Percentiles rank a stretch among this genome's conserved stretches.
Evolutionary conservation across 23 tunicate genomes (phyloP).

Genomic region (Pegea sp.): DNA sequence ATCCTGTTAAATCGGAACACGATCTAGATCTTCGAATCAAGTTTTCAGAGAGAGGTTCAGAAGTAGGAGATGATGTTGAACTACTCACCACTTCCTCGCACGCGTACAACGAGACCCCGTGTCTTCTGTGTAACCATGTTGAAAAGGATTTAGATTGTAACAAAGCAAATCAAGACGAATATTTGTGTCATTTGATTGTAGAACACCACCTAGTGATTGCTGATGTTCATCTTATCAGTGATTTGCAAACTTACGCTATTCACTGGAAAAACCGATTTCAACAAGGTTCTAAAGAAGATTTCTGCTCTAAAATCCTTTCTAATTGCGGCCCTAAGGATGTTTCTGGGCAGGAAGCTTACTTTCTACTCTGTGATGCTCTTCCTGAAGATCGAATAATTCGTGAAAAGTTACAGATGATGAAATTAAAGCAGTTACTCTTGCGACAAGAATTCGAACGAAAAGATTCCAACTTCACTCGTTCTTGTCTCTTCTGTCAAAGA

Average conservation of each 20-base stretch:
- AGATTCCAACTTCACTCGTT: slow-evolving; percentile 36
- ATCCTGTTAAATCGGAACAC: too few species aligned
- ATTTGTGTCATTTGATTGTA: slow-evolving; percentile 62
- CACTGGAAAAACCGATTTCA: slow-evolving; percentile 72
- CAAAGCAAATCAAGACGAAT: slow-evolving; percentile 25
- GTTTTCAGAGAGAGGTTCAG: too few species aligned
- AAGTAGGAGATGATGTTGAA: too few species aligned
- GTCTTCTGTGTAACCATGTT: slow-evolving; percentile 45
- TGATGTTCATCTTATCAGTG: slow-evolving; percentile 66
- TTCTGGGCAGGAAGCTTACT: slow-evolving; percentile 47
- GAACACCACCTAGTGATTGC: slow-evolving; percentile 79
- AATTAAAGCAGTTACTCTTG: slow-evolving; percentile 37
- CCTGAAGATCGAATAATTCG: slow-evolving; percentile 77
- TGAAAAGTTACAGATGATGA: slow-evolving; percentile 43
- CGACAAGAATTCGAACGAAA: slow-evolving; percentile 61
- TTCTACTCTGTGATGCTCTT: slow-evolving; percentile 66
- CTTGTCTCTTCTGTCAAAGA: slow-evolving; percentile 78
- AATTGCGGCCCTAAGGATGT: slow-evolving; percentile 68
- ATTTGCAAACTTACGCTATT: slow-evolving; percentile 28
- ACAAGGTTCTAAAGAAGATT: slow-evolving; percentile 17
- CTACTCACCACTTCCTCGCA: too few species aligned
- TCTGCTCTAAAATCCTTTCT: slow-evolving; percentile 52
- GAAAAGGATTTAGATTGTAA: slow-evolving; percentile 18
- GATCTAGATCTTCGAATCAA: too few species aligned
- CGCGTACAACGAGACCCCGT: slow-evolving; percentile 63